Percentiles rank a stretch among this genome's conserved stretches.
phyloP scores from a whole-genome alignment of 2,113 vertebrate genomes.

The Acrocephalus arundinaceus region DNA sequence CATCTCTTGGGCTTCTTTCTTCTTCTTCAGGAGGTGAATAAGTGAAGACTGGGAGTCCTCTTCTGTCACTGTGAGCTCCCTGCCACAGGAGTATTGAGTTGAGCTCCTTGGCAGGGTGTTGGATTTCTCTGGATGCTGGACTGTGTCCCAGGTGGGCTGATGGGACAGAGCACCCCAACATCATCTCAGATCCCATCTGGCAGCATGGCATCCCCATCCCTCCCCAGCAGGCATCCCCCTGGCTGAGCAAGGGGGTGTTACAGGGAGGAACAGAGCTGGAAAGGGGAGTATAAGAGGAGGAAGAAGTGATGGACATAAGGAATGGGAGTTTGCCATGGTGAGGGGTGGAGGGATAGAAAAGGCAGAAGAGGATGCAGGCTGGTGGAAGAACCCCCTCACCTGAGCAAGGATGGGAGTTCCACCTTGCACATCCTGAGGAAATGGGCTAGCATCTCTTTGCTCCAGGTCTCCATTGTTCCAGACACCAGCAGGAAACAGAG shows the following conservation, averaged over 20 bases:
- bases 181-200: background rate
- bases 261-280: background rate
- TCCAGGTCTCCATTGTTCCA: constrained; percentile 31
- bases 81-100: background rate
- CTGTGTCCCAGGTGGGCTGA: rapidly evolving
- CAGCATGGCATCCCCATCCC: background rate
- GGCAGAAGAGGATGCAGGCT: background rate
- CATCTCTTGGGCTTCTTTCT: constrained; percentile 44
- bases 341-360: background rate
- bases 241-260: background rate
- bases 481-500: background rate
- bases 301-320: background rate
- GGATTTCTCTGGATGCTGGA: background rate
- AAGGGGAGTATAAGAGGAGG: background rate
- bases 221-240: background rate
- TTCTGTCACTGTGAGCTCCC: constrained; percentile 30
- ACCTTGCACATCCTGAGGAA: constrained; percentile 31
- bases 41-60: constrained; percentile 34
- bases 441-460: constrained; percentile 20
- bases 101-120: background rate
- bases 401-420: constrained; percentile 40
- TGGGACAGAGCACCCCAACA: background rate
- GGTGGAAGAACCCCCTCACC: constrained; percentile 31
- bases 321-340: background rate
- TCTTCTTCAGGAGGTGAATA: constrained; percentile 62